phyloP scores from a whole-genome alignment of 2,797 vertebrate species.

The Xyrichtys novacula region DNA sequence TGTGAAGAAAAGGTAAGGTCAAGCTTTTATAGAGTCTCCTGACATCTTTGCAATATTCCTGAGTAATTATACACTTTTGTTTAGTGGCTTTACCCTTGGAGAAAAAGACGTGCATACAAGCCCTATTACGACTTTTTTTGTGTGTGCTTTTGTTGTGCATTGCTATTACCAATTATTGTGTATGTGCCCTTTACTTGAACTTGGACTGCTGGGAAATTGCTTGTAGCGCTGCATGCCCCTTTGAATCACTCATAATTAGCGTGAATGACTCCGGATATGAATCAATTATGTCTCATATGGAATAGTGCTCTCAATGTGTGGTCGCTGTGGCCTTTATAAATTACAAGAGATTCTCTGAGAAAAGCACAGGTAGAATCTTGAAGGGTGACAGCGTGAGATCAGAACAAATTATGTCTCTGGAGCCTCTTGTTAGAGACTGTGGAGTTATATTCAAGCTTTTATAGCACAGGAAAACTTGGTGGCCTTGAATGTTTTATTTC shows the following conservation, averaged over 20 bases:
- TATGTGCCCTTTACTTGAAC: slow-evolving; percentile 67
- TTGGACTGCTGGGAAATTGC: slow-evolving; percentile 63
- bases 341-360: slow-evolving; percentile 55
- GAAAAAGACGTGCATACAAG: slow-evolving; percentile 7
- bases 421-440: slow-evolving; percentile 38
- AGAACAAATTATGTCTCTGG: slow-evolving; percentile 51
- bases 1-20: neutral
- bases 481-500: neutral
- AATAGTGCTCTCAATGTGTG: slow-evolving; percentile 67
- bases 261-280: slow-evolving; percentile 71
- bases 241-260: slow-evolving; percentile 74
- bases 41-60: neutral
- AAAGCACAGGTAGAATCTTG: slow-evolving; percentile 57
- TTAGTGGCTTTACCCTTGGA: slow-evolving; percentile 9
- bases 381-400: slow-evolving; percentile 46
- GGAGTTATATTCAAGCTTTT: slow-evolving; percentile 50
- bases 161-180: slow-evolving; percentile 50
- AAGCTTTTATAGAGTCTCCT: neutral
- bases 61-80: slow-evolving; percentile 2
- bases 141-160: slow-evolving; percentile 33
- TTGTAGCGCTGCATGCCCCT: slow-evolving; percentile 63
- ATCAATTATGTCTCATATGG: slow-evolving; percentile 73
- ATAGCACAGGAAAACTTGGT: slow-evolving; percentile 32
- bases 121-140: slow-evolving; percentile 14
- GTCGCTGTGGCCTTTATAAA: slow-evolving; percentile 64